Evolutionary conservation across 2,888 invertebrate species (phyloP).

Genomic region (Rugalucina vietnamica): DNA sequence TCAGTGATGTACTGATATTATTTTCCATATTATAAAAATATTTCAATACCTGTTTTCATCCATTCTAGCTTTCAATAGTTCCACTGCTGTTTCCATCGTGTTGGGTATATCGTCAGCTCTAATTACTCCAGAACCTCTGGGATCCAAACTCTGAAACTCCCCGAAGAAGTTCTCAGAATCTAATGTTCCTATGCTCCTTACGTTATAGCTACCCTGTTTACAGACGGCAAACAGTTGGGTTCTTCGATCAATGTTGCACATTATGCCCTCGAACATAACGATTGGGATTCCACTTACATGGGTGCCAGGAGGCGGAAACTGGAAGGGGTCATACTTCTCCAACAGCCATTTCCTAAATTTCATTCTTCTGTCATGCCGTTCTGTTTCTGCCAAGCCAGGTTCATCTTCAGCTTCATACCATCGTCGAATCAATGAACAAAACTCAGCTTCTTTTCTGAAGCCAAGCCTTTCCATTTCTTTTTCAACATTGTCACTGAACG

Average conservation of each 20-base stretch:
- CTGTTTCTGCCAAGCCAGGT: slow-evolving; percentile 13
- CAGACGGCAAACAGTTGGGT: slow-evolving; percentile 18
- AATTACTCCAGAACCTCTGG: not conserved
- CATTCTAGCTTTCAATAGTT: not conserved
- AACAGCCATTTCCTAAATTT: slow-evolving; percentile 11
- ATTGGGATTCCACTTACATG: slow-evolving; percentile 42
- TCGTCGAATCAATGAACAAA: slow-evolving; percentile 24
- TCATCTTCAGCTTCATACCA: slow-evolving; percentile 43
- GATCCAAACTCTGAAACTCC: not conserved
- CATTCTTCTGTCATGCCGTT: not conserved
- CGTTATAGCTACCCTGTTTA: too few species aligned
- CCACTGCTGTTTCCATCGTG: not conserved
- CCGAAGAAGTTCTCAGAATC: slow-evolving; percentile 44
- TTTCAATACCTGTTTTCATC: slow-evolving; percentile 4
- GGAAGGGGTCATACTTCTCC: too few species aligned
- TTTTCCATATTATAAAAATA: too few species aligned
- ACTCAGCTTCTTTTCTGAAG: slow-evolving; percentile 18
- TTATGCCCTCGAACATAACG: slow-evolving; percentile 45
- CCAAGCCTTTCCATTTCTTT: slow-evolving; percentile 27
- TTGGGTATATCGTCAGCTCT: not conserved
- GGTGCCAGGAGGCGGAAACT: slow-evolving; percentile 9
- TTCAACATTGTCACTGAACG: slow-evolving; percentile 26
- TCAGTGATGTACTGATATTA: too few species aligned
- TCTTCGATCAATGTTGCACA: slow-evolving; percentile 45
- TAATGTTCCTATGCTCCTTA: slow-evolving; percentile 24